Evolutionary conservation across 2,888 invertebrate genomes (phyloP).

Genomic region (Monopis laevigella): DNA sequence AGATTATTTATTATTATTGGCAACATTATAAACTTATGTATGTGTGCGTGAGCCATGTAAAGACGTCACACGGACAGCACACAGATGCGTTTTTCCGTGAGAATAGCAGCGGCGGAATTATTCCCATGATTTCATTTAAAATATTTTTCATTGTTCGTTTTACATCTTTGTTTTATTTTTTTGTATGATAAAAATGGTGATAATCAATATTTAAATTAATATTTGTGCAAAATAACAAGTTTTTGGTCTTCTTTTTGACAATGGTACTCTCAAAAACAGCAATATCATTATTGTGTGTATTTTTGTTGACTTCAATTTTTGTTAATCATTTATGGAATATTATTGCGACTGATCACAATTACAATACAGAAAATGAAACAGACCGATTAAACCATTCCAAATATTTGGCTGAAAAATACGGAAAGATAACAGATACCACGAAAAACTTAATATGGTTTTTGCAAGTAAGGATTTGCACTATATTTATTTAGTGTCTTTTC

Average conservation of each 20-base stretch:
- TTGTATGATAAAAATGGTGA: too few relatives aligned
- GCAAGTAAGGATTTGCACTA: slow-evolving; percentile 65
- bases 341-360: slow-evolving; percentile 69
- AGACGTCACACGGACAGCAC: too few relatives aligned
- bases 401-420: slow-evolving; percentile 44
- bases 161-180: too few relatives aligned
- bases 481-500: not conserved
- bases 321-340: slow-evolving; percentile 75
- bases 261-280: slow-evolving; percentile 75
- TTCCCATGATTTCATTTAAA: too few relatives aligned
- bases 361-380: slow-evolving; percentile 38
- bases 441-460: slow-evolving; percentile 79
- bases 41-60: too few relatives aligned
- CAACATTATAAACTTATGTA: too few relatives aligned
- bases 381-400: slow-evolving; percentile 40
- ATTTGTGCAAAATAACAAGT: too few relatives aligned
- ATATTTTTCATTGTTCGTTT: too few relatives aligned
- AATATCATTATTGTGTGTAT: slow-evolving; percentile 66
- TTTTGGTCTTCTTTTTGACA: slow-evolving; percentile 18
- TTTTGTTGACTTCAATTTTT: slow-evolving; percentile 73
- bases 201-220: too few relatives aligned
- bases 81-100: too few relatives aligned
- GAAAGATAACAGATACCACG: slow-evolving; percentile 58
- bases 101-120: too few relatives aligned
- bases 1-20: too few relatives aligned